These are phyloP conservation scores for Pegoplata infirma DNA, from an alignment of 2,888 invertebrate species.

Conservation along the genomic window DNA sequence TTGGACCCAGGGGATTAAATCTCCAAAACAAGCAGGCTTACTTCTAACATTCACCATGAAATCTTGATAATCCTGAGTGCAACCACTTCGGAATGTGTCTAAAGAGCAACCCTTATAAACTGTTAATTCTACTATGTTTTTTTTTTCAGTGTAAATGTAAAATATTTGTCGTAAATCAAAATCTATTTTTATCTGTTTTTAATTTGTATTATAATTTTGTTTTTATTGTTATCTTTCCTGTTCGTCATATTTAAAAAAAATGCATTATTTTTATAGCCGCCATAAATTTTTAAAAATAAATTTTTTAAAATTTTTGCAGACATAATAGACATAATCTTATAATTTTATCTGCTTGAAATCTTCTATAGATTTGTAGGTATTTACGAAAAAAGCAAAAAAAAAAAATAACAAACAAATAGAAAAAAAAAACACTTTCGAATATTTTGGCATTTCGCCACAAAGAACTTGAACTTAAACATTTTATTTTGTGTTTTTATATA, in stretches of 20 bases:
- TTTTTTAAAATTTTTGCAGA: neutral
- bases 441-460: conserved; percentile 34
- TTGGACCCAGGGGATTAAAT: too few relatives aligned
- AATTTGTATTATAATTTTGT: neutral
- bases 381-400: neutral
- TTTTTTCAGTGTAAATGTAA: neutral
- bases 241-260: neutral
- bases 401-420: too few relatives aligned
- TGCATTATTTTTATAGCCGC: neutral
- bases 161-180: neutral
- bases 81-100: too few relatives aligned
- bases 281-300: neutral
- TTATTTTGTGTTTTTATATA: neutral
- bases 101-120: too few relatives aligned
- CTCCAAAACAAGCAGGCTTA: too few relatives aligned
- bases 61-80: too few relatives aligned
- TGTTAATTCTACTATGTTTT: too few relatives aligned
- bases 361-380: neutral
- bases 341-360: neutral
- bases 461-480: conserved; percentile 52
- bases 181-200: neutral
- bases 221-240: neutral
- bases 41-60: too few relatives aligned
- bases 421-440: conserved; percentile 22
- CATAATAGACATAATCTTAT: neutral